phyloP scores from a whole-genome alignment of 2,888 invertebrate species.

The Eugnorisma glareosa region DNA sequence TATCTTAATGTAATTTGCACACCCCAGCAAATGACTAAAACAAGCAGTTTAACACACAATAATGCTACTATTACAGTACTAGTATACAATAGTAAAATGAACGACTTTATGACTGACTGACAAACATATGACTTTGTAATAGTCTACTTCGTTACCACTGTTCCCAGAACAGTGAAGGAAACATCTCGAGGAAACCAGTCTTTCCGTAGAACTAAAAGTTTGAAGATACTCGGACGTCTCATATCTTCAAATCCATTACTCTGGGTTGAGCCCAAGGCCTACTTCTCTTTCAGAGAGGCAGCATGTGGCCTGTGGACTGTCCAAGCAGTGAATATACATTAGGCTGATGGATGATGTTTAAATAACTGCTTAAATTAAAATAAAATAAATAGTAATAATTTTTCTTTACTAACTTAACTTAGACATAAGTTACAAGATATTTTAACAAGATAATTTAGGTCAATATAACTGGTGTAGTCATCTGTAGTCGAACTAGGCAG shows the following conservation, averaged over 20 bases:
- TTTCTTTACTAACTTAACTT: no score
- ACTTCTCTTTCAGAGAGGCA: background rate
- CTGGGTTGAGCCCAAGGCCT: background rate
- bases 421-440: no score
- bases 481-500: no score
- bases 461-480: no score
- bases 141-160: background rate
- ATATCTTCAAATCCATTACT: background rate
- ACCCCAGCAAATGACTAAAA: background rate
- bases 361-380: background rate
- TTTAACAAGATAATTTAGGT: no score
- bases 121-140: background rate
- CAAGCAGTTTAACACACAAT: background rate
- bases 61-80: background rate
- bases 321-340: background rate
- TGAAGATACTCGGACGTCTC: background rate
- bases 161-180: background rate
- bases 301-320: background rate
- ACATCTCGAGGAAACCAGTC: background rate
- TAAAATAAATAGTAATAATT: no score
- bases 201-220: background rate
- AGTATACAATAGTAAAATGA: background rate
- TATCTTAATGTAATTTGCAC: constrained; percentile 4
- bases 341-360: background rate
- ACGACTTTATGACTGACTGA: background rate